A percentile compares a stretch with the other conserved stretches of the same genome.
phyloP scores from a whole-genome alignment of 2,888 invertebrate species.

The Lycophotia porphyrea region DNA sequence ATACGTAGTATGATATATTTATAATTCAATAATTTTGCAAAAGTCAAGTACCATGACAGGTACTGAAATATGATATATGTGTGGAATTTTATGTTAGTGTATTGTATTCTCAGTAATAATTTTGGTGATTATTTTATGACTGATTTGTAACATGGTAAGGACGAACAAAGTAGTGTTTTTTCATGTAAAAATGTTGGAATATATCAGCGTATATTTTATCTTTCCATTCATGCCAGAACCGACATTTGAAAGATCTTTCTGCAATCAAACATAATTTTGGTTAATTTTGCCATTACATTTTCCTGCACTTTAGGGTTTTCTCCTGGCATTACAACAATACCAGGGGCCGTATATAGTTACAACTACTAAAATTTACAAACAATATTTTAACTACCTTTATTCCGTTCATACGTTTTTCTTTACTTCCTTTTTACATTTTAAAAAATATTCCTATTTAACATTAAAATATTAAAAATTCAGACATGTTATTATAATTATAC shows the following conservation, averaged over 20 bases:
- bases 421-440: neutral
- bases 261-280: neutral
- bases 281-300: neutral
- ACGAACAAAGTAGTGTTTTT: neutral
- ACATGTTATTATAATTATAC: slow-evolving; percentile 13
- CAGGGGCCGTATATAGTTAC: neutral
- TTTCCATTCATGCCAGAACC: neutral
- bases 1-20: neutral
- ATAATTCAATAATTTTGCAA: neutral
- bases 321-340: neutral
- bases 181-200: neutral
- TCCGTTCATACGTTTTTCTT: neutral
- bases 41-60: too few relatives aligned
- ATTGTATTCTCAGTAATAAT: neutral
- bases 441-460: neutral
- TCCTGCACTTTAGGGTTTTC: slow-evolving; percentile 7
- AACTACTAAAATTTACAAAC: slow-evolving; percentile 1
- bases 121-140: neutral
- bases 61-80: neutral
- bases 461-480: neutral
- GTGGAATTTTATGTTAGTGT: neutral
- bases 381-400: neutral
- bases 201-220: neutral
- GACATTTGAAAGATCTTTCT: neutral
- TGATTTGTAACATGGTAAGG: neutral